A percentile compares a stretch with the other conserved stretches of the same genome.
Conservation (phyloP, 1,140 invertebrate species). For the Pissodes strobi region DNA sequence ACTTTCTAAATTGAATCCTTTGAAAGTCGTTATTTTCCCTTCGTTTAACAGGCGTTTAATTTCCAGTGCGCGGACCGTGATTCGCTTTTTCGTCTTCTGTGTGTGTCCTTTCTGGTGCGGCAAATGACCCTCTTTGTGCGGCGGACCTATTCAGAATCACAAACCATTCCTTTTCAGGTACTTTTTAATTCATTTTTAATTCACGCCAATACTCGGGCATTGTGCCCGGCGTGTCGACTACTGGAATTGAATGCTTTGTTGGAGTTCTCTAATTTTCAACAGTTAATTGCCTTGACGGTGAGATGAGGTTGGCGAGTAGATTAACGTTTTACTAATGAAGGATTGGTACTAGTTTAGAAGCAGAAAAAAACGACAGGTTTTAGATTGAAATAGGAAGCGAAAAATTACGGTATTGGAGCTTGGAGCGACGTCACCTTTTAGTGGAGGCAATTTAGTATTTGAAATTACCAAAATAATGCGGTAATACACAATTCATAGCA, state of each 20-base stretch:
- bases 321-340: too few relatives aligned
- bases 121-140: slow-evolving; percentile 22
- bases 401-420: too few relatives aligned
- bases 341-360: too few relatives aligned
- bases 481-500: too few relatives aligned
- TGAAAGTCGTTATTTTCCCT: not conserved
- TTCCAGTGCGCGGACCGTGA: slow-evolving; percentile 27
- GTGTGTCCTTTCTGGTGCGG: slow-evolving; percentile 21
- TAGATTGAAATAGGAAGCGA: too few relatives aligned
- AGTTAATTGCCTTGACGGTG: slow-evolving; percentile 17
- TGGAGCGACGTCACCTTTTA: too few relatives aligned
- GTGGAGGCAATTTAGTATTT: too few relatives aligned
- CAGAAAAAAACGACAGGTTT: too few relatives aligned
- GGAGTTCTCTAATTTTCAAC: slow-evolving; percentile 17
- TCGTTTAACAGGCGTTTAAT: slow-evolving; percentile 30
- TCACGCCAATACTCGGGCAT: slow-evolving; percentile 16
- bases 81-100: slow-evolving; percentile 24
- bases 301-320: slow-evolving; percentile 10
- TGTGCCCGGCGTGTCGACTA: slow-evolving; percentile 24
- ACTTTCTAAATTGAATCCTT: slow-evolving; percentile 33
- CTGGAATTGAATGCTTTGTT: slow-evolving; percentile 32
- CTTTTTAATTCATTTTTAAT: slow-evolving; percentile 31
- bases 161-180: slow-evolving; percentile 34
- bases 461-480: too few relatives aligned
- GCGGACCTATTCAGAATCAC: slow-evolving; percentile 29